Conservation (phyloP, 2,797 vertebrate species). For the Bucorvus abyssinicus region DNA sequence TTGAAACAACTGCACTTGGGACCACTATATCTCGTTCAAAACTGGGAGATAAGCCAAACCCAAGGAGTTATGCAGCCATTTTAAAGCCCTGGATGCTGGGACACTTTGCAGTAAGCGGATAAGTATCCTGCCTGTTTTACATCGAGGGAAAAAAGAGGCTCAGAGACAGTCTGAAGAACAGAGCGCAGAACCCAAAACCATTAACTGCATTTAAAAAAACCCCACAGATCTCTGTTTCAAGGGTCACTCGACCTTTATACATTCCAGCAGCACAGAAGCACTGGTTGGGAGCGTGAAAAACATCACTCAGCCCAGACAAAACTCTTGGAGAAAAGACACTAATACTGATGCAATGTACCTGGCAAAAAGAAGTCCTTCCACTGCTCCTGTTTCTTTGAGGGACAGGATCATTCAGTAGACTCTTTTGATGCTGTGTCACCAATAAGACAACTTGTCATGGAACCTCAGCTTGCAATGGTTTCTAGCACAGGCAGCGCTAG, state of each 20-base stretch:
- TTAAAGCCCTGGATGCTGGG: neutral
- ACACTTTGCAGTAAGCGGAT: neutral
- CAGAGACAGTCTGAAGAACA: neutral
- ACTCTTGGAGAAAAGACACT: neutral
- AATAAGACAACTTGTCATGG: neutral
- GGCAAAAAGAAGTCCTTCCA: neutral
- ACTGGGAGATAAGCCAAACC: slow-evolving; percentile 15
- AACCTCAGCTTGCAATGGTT: neutral
- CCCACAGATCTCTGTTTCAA: neutral
- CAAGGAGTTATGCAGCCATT: neutral
- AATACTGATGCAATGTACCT: neutral
- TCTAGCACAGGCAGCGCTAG: neutral
- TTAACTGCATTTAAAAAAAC: neutral
- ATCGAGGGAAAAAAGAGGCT: neutral
- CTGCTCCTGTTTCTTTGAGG: neutral
- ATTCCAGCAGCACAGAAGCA: neutral
- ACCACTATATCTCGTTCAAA: neutral
- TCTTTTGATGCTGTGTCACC: neutral
- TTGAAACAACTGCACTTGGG: neutral
- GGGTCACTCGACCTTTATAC: neutral
- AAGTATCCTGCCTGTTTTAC: neutral
- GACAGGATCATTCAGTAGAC: neutral
- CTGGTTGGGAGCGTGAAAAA: neutral
- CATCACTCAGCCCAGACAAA: neutral
- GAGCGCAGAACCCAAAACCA: neutral